Evolutionary conservation across 2,113 vertebrate species (phyloP).

Genomic region (Verasper variegatus): DNA sequence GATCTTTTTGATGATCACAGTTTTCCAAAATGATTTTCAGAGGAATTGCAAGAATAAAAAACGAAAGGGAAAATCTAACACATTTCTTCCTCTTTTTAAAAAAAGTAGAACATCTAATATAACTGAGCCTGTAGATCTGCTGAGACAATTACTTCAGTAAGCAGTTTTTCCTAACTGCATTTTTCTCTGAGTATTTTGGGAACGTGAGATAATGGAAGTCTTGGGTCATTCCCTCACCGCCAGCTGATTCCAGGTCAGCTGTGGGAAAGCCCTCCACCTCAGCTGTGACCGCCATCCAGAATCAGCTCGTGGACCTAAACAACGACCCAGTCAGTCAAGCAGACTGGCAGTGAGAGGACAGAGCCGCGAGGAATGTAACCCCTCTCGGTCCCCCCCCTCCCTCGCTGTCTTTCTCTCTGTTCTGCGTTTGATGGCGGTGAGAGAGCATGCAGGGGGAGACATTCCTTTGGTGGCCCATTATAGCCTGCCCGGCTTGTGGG

Average conservation of each 20-base stretch:
- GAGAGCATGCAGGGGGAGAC: conserved; percentile 55
- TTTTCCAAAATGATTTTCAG: background rate
- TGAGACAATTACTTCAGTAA: background rate
- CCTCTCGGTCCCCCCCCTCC: conserved; percentile 38
- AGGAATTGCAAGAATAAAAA: background rate
- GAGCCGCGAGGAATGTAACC: conserved; percentile 65
- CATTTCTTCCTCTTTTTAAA: too few relatives aligned
- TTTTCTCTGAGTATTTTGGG: background rate
- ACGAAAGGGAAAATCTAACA: background rate
- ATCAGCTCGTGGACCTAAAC: conserved; percentile 42
- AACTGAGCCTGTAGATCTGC: background rate
- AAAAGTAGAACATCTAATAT: too few relatives aligned
- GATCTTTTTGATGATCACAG: background rate
- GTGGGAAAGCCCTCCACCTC: conserved; percentile 65
- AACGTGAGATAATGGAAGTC: background rate
- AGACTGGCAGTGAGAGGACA: conserved; percentile 52
- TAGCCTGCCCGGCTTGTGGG: conserved; percentile 62
- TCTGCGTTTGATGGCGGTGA: conserved; percentile 51
- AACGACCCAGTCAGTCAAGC: conserved; percentile 51
- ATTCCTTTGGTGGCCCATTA: conserved; percentile 77
- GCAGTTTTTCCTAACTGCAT: background rate
- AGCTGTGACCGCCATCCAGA: conserved; percentile 65
- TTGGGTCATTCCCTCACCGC: conserved; percentile 8
- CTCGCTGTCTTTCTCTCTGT: conserved; percentile 32
- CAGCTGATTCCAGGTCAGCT: conserved; percentile 77